phyloP scores from a whole-genome alignment of 2,888 invertebrate genomes.

The Agrotis ipsilon region DNA sequence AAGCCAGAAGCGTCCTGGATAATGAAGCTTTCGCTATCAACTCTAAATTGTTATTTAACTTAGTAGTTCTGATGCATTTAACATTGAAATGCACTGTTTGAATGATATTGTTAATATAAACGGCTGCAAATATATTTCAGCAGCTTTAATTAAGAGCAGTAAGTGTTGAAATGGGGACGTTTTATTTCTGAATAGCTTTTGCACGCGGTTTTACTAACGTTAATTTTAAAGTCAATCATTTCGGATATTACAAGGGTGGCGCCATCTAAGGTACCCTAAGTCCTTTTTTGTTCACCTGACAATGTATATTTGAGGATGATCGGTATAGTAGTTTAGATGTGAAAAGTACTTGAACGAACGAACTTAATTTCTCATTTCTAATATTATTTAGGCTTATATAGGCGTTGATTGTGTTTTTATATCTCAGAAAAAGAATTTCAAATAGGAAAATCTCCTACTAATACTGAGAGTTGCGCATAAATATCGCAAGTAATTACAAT shows the following conservation, averaged over 20 bases:
- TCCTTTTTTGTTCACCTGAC: too few relatives aligned
- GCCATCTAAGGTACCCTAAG: too few relatives aligned
- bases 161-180: conserved; percentile 36
- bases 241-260: too few relatives aligned
- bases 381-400: conserved; percentile 9
- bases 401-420: conserved; percentile 36
- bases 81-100: conserved; percentile 66
- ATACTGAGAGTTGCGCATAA: conserved; percentile 74
- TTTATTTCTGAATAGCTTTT: conserved; percentile 20
- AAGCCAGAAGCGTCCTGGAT: conserved; percentile 70
- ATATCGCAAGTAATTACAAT: conserved; percentile 81
- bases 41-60: conserved; percentile 76
- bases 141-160: conserved; percentile 42
- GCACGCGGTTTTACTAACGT: background rate
- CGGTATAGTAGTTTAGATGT: too few relatives aligned
- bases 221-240: too few relatives aligned
- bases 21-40: conserved; percentile 73
- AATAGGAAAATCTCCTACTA: conserved; percentile 67
- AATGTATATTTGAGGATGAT: too few relatives aligned
- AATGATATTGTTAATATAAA: conserved; percentile 59
- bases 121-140: conserved; percentile 53
- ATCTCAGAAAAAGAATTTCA: conserved; percentile 30
- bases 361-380: background rate
- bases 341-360: too few relatives aligned
- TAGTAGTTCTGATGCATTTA: conserved; percentile 68